phyloP scores from a whole-genome alignment of 1,140 invertebrate genomes.

The Idris sp. region DNA sequence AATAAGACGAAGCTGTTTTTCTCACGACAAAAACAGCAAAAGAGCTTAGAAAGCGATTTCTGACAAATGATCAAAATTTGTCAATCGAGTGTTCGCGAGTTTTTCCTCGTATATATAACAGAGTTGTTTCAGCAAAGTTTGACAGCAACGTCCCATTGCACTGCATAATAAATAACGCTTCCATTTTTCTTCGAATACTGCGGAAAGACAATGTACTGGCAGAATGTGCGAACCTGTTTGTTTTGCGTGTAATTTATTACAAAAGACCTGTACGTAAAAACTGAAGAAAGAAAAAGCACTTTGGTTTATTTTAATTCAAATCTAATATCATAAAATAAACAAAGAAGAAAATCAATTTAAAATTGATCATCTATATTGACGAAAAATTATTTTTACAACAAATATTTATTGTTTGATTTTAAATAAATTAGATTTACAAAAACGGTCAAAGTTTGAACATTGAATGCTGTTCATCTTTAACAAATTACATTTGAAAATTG shows the following conservation, averaged over 20 bases:
- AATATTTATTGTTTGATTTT: no score
- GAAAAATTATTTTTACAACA: no score
- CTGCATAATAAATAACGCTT: slow-evolving; percentile 50
- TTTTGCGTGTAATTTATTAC: slow-evolving; percentile 48
- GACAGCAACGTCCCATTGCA: slow-evolving; percentile 38
- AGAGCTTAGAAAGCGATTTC: slow-evolving; percentile 3
- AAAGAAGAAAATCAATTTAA: no score
- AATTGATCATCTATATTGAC: no score
- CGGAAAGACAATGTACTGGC: slow-evolving; percentile 20
- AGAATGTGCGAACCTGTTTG: slow-evolving; percentile 8
- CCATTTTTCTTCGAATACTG: slow-evolving; percentile 47
- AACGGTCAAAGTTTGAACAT: no score
- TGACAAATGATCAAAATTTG: slow-evolving; percentile 34
- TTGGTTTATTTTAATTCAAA: no score
- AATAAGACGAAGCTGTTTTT: no score
- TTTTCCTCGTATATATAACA: slow-evolving; percentile 13
- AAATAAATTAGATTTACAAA: no score
- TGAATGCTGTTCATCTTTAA: no score
- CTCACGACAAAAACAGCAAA: background rate
- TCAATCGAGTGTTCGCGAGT: slow-evolving; percentile 11
- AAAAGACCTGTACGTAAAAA: slow-evolving; percentile 28
- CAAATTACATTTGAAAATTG: no score
- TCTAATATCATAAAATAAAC: no score
- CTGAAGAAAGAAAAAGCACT: slow-evolving; percentile 28
- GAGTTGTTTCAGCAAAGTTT: slow-evolving; percentile 41